A percentile compares a stretch with the other conserved stretches of the same genome.
Evolutionary conservation across 2,888 invertebrate species (phyloP).

Genomic region (Leptarthrus brevirostris): DNA sequence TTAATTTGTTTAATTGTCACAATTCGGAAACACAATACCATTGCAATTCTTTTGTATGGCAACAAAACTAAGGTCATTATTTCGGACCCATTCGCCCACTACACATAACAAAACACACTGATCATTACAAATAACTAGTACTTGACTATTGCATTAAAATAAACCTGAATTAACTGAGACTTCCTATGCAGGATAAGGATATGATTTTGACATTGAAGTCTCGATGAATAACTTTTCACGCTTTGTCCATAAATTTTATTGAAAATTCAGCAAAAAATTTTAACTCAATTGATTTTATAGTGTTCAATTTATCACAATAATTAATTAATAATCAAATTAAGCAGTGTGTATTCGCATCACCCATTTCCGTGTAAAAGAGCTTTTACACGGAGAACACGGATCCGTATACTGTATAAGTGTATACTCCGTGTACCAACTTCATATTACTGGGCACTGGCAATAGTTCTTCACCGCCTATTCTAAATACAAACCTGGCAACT

Average conservation of each 20-base stretch:
- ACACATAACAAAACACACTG: too few relatives aligned
- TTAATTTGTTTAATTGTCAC: neutral
- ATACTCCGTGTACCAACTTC: neutral
- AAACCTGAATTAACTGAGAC: slow-evolving; percentile 4
- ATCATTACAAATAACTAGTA: neutral
- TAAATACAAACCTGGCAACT: too few relatives aligned
- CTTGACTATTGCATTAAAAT: neutral
- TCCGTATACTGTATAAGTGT: too few relatives aligned
- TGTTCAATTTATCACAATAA: slow-evolving; percentile 5
- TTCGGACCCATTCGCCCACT: too few relatives aligned
- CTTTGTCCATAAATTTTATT: neutral
- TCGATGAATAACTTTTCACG: neutral
- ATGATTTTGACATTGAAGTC: slow-evolving; percentile 6
- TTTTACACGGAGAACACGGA: too few relatives aligned
- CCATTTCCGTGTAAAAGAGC: too few relatives aligned
- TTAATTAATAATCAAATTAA: neutral
- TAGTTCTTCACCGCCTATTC: too few relatives aligned
- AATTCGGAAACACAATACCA: too few relatives aligned
- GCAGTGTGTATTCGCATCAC: too few relatives aligned
- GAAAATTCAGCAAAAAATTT: neutral
- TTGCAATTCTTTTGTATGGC: too few relatives aligned
- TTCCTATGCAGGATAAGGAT: neutral
- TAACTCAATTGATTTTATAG: neutral
- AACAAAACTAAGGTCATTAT: neutral
- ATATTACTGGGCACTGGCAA: too few relatives aligned